phyloP scores from a whole-genome alignment of 2,797 vertebrate genomes.

The Pangasius krempfi region DNA sequence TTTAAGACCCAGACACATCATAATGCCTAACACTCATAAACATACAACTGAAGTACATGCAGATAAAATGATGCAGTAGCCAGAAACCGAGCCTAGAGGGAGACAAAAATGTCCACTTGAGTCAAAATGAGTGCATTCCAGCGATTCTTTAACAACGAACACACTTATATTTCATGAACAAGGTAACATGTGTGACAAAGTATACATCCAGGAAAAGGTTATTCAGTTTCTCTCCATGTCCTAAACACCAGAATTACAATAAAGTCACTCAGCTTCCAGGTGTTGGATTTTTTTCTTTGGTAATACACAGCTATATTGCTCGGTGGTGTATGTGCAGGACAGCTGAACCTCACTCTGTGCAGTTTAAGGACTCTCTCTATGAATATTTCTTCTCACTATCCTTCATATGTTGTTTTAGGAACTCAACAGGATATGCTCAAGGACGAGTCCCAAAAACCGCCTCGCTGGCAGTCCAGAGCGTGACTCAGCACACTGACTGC shows the following conservation, averaged over 20 bases:
- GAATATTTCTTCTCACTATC: neutral
- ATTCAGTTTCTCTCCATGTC: neutral
- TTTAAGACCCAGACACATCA: too few species aligned
- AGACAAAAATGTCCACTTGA: conserved; percentile 12
- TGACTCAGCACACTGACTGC: conserved; percentile 44
- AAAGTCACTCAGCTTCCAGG: neutral
- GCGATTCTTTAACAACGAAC: neutral
- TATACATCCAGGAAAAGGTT: neutral
- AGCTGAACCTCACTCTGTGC: neutral
- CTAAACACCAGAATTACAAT: neutral
- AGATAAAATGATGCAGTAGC: neutral
- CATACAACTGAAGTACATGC: neutral
- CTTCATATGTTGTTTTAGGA: neutral
- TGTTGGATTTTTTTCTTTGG: neutral
- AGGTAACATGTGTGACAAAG: neutral
- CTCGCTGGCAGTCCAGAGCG: conserved; percentile 9
- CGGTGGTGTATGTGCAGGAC: neutral
- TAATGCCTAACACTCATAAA: neutral
- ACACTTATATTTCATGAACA: neutral
- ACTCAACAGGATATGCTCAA: conserved; percentile 6
- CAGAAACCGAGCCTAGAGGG: conserved; percentile 18
- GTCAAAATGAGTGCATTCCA: neutral
- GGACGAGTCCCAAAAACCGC: neutral
- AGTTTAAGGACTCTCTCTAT: neutral
- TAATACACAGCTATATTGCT: neutral